Percentiles rank a stretch among this genome's conserved stretches.
Conservation (phyloP, 2,888 invertebrate species). For the Nemurella pictetii region DNA sequence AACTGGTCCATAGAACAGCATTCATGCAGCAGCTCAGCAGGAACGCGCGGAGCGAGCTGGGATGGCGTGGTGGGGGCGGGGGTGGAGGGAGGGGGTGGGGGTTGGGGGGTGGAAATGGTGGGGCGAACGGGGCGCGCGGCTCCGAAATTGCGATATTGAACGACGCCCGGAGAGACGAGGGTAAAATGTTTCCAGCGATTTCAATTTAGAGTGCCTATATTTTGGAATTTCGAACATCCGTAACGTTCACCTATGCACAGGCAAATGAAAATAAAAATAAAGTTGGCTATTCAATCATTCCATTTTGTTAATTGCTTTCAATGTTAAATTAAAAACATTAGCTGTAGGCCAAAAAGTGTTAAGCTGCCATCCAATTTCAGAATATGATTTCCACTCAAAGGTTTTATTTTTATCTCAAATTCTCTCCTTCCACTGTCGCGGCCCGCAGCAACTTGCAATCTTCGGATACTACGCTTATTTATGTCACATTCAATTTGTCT, state of each 20-base stretch:
- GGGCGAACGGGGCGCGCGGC: not conserved
- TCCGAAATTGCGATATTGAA: conserved; percentile 14
- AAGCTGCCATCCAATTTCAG: not conserved
- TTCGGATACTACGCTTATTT: not conserved
- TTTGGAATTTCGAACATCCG: not conserved
- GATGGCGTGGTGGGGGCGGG: not conserved
- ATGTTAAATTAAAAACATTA: too few species aligned
- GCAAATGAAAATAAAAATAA: conserved; percentile 39
- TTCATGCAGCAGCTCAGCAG: not conserved
- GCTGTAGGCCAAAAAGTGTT: not conserved
- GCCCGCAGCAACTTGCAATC: not conserved
- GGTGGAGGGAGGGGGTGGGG: not conserved
- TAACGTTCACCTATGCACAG: too few species aligned
- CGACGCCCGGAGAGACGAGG: not conserved
- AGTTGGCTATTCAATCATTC: conserved; percentile 16
- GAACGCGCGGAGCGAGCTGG: not conserved
- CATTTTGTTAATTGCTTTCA: not conserved
- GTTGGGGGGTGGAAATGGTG: not conserved
- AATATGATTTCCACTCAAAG: not conserved
- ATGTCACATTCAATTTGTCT: not conserved
- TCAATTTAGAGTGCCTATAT: not conserved
- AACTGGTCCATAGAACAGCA: conserved; percentile 8
- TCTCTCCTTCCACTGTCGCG: not conserved
- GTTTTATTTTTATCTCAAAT: not conserved
- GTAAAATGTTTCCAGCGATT: not conserved